Conservation (phyloP, 2,797 vertebrate genomes). For the Pangasius sanitwongsei region DNA sequence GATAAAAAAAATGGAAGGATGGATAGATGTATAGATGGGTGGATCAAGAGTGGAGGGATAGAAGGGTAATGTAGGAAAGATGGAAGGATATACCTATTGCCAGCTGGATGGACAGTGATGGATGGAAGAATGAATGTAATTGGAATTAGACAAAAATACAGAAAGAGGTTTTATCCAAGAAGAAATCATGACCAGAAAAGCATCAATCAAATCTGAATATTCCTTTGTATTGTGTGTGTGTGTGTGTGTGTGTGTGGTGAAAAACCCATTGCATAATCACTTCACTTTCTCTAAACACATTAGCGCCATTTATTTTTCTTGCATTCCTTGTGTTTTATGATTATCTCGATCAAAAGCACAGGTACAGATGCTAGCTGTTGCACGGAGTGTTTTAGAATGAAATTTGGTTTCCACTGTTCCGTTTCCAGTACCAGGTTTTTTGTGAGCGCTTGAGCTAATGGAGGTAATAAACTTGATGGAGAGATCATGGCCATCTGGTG, state of each 20-base stretch:
- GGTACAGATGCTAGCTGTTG: not conserved
- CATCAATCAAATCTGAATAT: not conserved
- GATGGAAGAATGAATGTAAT: not conserved
- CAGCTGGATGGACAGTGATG: not conserved
- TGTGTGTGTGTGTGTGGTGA: not conserved
- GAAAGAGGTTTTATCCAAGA: not conserved
- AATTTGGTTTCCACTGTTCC: conserved; percentile 15
- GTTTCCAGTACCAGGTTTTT: conserved; percentile 13
- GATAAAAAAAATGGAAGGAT: not conserved
- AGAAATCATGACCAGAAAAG: not conserved
- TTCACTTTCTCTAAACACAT: not conserved
- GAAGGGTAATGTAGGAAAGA: not conserved
- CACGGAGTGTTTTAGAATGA: not conserved
- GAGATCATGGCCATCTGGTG: conserved; percentile 53
- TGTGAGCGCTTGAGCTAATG: conserved; percentile 34
- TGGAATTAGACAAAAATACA: not conserved
- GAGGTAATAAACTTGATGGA: conserved; percentile 54
- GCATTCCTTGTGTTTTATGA: not conserved
- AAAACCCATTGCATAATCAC: not conserved
- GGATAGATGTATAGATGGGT: not conserved
- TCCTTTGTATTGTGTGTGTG: not conserved
- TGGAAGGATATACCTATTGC: not conserved
- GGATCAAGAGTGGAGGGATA: not conserved
- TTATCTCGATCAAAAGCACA: not conserved
- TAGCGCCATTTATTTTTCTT: not conserved